Evolutionary conservation across 1,140 invertebrate genomes (phyloP), one percentile per base, ranked within the genome.

Genomic region (Neodiprion fabricii): DNA sequence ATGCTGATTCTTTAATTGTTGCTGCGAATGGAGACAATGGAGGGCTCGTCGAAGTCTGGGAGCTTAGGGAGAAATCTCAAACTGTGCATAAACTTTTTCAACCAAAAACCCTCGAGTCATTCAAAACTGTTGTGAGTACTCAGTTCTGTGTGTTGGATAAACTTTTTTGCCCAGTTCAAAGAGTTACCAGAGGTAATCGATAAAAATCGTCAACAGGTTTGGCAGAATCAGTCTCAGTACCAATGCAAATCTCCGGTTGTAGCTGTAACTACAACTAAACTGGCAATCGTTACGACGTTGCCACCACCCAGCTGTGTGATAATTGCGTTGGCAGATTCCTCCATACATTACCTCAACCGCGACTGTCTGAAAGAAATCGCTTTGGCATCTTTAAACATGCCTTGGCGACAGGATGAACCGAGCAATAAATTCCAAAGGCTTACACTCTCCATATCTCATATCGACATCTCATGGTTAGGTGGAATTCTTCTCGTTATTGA

Each of bases 41-140:
- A 14, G 93, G 93, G 81, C 91, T 93, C 67, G 89, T 97, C 14
- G 95, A 97, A 84, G 90, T 97, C 8, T 98, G 96, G 96, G 95
- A 96, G 80, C 87, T 97, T 8, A 90, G 93, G 8, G 95, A 97
- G 81, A 93, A 96, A 68, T 90, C 93, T 7, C 91, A 96, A 74
- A 91, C 91, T 0, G 91, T 97, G 0, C 95, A 97, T 85, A 94
- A 95, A 77, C 82, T 96, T 40, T 92, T 96, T 83, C 91, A 89
- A 77, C 86, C 81, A 72, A 90, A 85, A 61, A 82, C 83, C 0
- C 73, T 88, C 1, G 92, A 94, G 81, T 89, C 90, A 79, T 92
- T 92, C 81, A 94, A 92, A 87, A 93, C 91, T 81, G 90, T 94
- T 83, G 92, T 94, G 89, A 91, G 90, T 91, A 79, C 69, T 17